Evolutionary conservation across 2,797 vertebrate species (phyloP).

Genomic region (Uromys caudimaculatus): DNA sequence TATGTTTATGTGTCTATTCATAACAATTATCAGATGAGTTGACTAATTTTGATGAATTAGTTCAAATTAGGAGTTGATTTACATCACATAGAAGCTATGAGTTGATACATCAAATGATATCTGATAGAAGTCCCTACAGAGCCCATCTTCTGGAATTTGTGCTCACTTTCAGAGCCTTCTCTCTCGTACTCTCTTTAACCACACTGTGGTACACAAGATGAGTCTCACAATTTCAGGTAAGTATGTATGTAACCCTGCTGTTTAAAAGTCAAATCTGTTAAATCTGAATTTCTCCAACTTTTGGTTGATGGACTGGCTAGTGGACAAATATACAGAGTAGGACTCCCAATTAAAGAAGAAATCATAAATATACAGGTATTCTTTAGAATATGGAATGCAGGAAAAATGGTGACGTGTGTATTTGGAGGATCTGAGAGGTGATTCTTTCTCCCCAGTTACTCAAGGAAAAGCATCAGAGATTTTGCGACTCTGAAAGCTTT

Average conservation of each 20-base stretch:
- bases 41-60: conserved; percentile 67
- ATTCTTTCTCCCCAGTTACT: conserved; percentile 18
- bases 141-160: conserved; percentile 64
- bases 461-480: conserved; percentile 34
- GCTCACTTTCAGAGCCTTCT: conserved; percentile 59
- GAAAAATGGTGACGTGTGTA: not conserved
- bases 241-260: conserved; percentile 26
- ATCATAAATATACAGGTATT: conserved; percentile 43
- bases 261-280: conserved; percentile 39
- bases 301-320: conserved; percentile 57
- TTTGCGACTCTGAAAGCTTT: not conserved
- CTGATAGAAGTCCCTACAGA: conserved; percentile 53
- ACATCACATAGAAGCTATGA: conserved; percentile 41
- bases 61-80: conserved; percentile 62
- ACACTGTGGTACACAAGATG: conserved; percentile 38
- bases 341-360: conserved; percentile 14
- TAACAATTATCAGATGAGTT: conserved; percentile 68
- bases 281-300: conserved; percentile 41
- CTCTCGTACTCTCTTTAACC: conserved; percentile 50
- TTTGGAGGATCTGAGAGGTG: not conserved
- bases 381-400: conserved; percentile 34
- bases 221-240: conserved; percentile 51
- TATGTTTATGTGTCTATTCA: conserved; percentile 65
- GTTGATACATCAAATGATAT: conserved; percentile 53
- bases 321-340: not conserved